Conservation (phyloP, 2,888 invertebrate species). For the Agrotis segetum region DNA sequence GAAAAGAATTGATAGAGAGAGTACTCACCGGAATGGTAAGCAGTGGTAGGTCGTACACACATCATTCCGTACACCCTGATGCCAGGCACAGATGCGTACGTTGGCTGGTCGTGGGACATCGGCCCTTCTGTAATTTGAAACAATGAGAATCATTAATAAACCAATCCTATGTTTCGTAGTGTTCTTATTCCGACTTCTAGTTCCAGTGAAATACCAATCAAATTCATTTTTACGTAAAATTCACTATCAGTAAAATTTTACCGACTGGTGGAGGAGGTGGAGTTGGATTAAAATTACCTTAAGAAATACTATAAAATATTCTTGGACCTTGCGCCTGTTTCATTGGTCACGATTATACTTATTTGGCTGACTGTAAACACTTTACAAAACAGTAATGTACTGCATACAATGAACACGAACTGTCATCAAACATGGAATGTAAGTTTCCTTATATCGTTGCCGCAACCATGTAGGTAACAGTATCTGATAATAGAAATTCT, state of each 20-base stretch:
- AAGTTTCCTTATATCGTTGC: constrained; percentile 39
- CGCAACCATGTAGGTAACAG: constrained; percentile 37
- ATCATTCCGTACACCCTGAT: constrained; percentile 98
- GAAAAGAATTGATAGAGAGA: not conserved
- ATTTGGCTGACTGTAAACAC: constrained; percentile 29
- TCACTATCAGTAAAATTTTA: not conserved
- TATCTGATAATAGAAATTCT: constrained; percentile 50
- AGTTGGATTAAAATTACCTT: not conserved
- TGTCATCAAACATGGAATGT: constrained; percentile 43
- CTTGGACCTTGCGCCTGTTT: not conserved
- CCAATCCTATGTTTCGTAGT: not conserved
- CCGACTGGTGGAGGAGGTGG: not conserved
- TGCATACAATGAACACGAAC: constrained; percentile 44
- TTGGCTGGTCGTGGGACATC: constrained; percentile 98
- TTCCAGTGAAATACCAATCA: not conserved
- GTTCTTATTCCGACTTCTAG: not conserved
- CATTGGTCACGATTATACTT: constrained; percentile 13
- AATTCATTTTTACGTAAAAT: not conserved
- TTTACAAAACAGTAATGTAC: constrained; percentile 27
- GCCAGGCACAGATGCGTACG: constrained; percentile 98
- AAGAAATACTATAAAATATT: not conserved
- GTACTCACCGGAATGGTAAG: constrained; percentile 80
- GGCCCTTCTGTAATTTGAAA: constrained; percentile 94
- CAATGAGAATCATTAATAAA: constrained; percentile 2
- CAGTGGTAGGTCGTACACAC: constrained; percentile 93